phyloP scores from a whole-genome alignment of 30 jellyfish, hydroid and myxozoan genomes.

The Catostylus mosaicus region DNA sequence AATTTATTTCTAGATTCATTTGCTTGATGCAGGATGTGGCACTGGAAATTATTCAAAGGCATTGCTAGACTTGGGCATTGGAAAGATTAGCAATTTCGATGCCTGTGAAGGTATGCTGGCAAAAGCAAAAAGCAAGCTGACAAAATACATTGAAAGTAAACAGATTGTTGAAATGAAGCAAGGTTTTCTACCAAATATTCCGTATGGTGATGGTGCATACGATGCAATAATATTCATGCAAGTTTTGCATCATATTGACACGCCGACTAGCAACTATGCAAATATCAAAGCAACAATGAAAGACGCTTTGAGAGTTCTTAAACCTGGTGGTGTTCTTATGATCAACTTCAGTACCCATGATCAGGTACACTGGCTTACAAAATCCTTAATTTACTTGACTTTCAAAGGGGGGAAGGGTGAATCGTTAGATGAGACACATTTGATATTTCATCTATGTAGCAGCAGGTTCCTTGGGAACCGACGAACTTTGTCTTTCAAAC shows the following conservation, averaged over 20 bases:
- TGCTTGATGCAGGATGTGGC: conserved; percentile 84
- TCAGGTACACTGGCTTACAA: conserved; percentile 21
- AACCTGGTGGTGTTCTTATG: conserved; percentile 41
- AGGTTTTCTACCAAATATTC: conserved; percentile 55
- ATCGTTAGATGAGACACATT: too few species aligned
- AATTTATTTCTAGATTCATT: conserved; percentile 34
- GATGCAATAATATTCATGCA: conserved; percentile 73
- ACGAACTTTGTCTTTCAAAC: too few species aligned
- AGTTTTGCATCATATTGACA: conserved; percentile 72
- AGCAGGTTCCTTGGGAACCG: too few species aligned
- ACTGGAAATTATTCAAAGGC: conserved; percentile 82
- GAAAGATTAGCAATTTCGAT: conserved; percentile 63
- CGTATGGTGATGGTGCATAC: conserved; percentile 56
- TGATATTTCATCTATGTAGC: too few species aligned
- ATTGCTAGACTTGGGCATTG: conserved; percentile 67
- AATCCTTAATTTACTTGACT: too few species aligned
- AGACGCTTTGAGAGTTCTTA: conserved; percentile 14
- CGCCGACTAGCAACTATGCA: conserved; percentile 31
- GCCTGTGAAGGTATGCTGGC: conserved; percentile 84
- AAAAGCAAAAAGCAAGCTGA: conserved; percentile 56
- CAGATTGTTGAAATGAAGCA: conserved; percentile 41
- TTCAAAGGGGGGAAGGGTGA: too few species aligned
- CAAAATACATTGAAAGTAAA: background rate
- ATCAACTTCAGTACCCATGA: conserved; percentile 20
- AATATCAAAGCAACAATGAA: conserved; percentile 18